Evolutionary conservation across 2,113 vertebrate genomes (phyloP), one percentile per base, ranked within the genome.

Genomic region (Pedetes capensis): DNA sequence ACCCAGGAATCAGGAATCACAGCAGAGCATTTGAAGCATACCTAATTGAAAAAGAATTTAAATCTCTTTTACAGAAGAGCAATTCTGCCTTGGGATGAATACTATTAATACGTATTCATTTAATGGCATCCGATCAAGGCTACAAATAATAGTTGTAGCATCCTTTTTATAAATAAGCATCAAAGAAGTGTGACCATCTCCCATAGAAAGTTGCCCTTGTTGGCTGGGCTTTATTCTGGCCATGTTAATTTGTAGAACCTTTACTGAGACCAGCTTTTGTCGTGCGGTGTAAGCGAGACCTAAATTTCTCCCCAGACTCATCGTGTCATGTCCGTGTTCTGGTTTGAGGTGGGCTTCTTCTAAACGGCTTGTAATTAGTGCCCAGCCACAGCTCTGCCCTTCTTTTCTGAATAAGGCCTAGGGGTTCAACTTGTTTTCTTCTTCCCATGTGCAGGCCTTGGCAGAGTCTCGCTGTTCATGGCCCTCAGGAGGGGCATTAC

Each of bases 401-500:
- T 93, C 89, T 97, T 98, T 98, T 96, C 91, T 96, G 72, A 92
- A 44, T 8, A 80, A 97, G 94, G 96, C 94, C 96, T 94, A 88
- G 91, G 92, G 95, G 98, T 98, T 97, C 87, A 96, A 93, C 94
- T 96, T 96, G 95, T 98, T 98, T 98, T 96, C 97, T 84, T 2
- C 84, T 96, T 97, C 94, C 71, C 81, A 83, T 88, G 94, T 97
- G 44, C 82, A 81, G 74, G 96, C 96, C 82, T 84, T 75, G 0
- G 94, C 39, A 74, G 78, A 97, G 93, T 64, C 81, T 87, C 79
- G 95, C 89, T 4, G 37, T 98, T 98, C 97, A 98, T 97, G 95
- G 97, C 95, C 95, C 98, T 98, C 98, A 42, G 42, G 98, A 98
- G 98, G 97, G 89, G 98, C 98, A 98, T 98, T 98, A 97, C 95